Base-by-base conservation (phyloP, 2,888 invertebrate species). In the Macrosiphum euphorbiae region DNA sequence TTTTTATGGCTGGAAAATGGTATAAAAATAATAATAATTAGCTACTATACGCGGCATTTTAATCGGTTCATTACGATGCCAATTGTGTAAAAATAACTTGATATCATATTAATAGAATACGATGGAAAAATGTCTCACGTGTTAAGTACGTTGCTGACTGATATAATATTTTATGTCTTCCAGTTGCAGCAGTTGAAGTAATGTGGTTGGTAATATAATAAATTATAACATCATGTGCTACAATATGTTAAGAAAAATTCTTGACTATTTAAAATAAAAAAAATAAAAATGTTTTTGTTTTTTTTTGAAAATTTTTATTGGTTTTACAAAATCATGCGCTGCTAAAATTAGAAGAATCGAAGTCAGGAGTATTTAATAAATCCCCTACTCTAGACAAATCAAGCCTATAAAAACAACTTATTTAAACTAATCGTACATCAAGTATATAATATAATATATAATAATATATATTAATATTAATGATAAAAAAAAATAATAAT, bases 291-390 rank as follows among this genome's bases (percentile, higher is more conserved):
- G 3, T 35, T 35, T 41, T 84, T 86, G 55, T 55, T 84, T 92
- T 84, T 92, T 92, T 88, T 92, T 92, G 24, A 78, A 92, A 92
- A 55, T 90, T 90, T 94, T 94, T 94, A 94, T 94, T 94, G 90
- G 61, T 94, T 94, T 94, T 90, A 94, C 20, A 94, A 94, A 94
- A 94, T 94, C 41, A 94, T 90, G 90, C 90, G 61, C 85, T 86
- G 86, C 94, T 94, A 94, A 90, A 94, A 86, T 94, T 87, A 90
- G 89, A 90, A 94, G 90, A 94, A 94, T 94, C 67, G 67, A 52
- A 86, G 50, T 67, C 44, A 94, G 67, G 94, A 94, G 50, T 94
- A 94, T 67, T 28, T 52, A 78, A 47, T 88, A 58, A 61, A 90
- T 84, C 24, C 52, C 61, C 58, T 94, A 94, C 35, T 94, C 90